phyloP scores from a whole-genome alignment of 2,888 invertebrate species.

The Cylindroiulus punctatus region DNA sequence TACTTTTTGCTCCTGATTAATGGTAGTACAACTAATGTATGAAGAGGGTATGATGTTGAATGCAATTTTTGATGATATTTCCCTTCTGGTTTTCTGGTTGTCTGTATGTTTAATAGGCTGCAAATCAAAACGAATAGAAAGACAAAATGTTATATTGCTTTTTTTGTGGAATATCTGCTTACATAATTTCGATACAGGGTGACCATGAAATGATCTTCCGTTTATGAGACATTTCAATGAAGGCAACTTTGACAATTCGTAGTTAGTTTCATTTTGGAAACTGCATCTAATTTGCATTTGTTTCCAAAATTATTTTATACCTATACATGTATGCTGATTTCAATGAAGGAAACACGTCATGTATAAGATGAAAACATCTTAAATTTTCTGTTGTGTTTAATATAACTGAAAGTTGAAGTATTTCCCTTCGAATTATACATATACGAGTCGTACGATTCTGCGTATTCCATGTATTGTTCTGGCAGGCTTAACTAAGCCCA shows the following conservation, averaged over 20 bases:
- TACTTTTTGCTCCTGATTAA: no score
- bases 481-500: not conserved
- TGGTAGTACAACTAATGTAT: no score
- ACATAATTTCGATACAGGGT: not conserved
- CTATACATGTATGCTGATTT: no score
- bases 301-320: not conserved
- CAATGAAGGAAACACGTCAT: no score
- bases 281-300: not conserved
- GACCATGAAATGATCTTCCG: conserved; percentile 8
- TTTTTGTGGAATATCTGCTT: not conserved
- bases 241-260: not conserved
- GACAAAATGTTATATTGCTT: not conserved
- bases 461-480: not conserved
- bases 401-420: not conserved
- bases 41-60: no score
- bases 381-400: not conserved
- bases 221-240: not conserved
- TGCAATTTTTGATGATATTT: no score
- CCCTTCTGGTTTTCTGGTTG: no score
- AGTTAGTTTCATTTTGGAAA: not conserved
- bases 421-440: not conserved
- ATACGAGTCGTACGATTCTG: no score
- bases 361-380: no score
- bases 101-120: no score
- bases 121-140: no score